A percentile compares a stretch with the other conserved stretches of the same genome.
These are phyloP conservation scores for Podabrus alpinus DNA, from an alignment of 2,888 invertebrate species.

Conservation along the genomic window DNA sequence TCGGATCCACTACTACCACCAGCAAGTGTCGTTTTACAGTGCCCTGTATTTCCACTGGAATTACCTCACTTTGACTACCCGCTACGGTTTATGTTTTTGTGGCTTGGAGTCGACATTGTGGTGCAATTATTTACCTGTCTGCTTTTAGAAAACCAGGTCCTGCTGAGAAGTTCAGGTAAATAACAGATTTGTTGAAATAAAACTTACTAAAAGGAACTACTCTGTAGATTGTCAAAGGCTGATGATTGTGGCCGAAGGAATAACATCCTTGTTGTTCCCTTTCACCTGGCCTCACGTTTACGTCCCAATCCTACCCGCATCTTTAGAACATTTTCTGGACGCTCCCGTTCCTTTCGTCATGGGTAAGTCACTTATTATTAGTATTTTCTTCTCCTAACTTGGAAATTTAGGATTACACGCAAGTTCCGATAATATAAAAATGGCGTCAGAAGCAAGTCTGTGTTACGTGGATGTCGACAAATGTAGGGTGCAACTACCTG, in stretches of 20 bases:
- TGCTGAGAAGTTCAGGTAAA: slow-evolving; percentile 88
- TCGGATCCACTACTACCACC: slow-evolving; percentile 70
- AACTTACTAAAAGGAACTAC: slow-evolving; percentile 23
- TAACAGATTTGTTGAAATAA: neutral
- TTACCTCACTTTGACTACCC: slow-evolving; percentile 94
- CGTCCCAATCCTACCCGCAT: slow-evolving; percentile 95
- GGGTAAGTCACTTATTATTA: slow-evolving; percentile 63
- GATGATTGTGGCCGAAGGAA: slow-evolving; percentile 95
- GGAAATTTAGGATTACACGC: slow-evolving; percentile 63
- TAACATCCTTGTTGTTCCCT: slow-evolving; percentile 87
- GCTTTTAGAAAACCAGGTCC: slow-evolving; percentile 93
- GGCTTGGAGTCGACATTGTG: slow-evolving; percentile 89
- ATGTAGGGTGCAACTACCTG: slow-evolving; percentile 89
- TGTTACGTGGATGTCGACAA: slow-evolving; percentile 97
- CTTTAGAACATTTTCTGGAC: slow-evolving; percentile 94
- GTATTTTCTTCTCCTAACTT: neutral
- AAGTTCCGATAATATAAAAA: slow-evolving; percentile 64
- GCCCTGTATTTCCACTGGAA: slow-evolving; percentile 78
- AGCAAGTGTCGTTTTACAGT: slow-evolving; percentile 71
- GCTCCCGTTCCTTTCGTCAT: slow-evolving; percentile 99
- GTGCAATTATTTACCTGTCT: slow-evolving; percentile 94
- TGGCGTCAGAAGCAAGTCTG: slow-evolving; percentile 81
- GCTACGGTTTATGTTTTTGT: slow-evolving; percentile 82
- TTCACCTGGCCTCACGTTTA: slow-evolving; percentile 99
- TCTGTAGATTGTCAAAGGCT: slow-evolving; percentile 86